Evolutionary conservation across 2,113 vertebrate species (phyloP).

Genomic region (Silurus asotus): DNA sequence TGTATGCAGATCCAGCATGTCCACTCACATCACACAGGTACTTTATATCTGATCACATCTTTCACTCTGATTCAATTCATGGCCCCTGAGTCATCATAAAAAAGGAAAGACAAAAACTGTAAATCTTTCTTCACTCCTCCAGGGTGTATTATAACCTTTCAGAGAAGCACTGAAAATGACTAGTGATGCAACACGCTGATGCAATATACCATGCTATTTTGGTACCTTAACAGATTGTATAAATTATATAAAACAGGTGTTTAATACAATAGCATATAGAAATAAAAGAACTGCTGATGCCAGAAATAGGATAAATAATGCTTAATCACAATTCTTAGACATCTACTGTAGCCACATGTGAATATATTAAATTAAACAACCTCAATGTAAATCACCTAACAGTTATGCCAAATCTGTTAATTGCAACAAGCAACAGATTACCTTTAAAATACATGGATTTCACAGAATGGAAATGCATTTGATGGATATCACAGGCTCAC

Average conservation of each 20-base stretch:
- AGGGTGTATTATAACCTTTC: slow-evolving; percentile 12
- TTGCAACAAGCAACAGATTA: neutral
- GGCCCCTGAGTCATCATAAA: neutral
- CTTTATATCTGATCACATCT: slow-evolving; percentile 16
- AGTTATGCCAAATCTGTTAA: neutral
- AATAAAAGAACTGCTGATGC: neutral
- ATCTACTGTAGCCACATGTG: neutral
- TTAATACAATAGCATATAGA: neutral
- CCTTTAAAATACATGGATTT: neutral
- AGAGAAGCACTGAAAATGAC: neutral
- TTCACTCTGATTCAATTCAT: slow-evolving; percentile 23
- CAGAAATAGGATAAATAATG: neutral
- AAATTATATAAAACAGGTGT: neutral
- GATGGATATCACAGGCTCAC: neutral
- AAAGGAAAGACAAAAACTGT: neutral
- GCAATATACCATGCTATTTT: slow-evolving; percentile 17
- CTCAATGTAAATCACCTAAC: neutral
- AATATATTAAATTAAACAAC: neutral
- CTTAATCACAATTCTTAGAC: neutral
- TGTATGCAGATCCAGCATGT: neutral
- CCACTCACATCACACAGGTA: slow-evolving; percentile 1
- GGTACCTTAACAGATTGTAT: slow-evolving; percentile 22
- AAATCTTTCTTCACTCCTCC: neutral
- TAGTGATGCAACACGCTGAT: slow-evolving; percentile 40
- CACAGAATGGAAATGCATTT: neutral